Percentiles rank a stretch among this genome's conserved stretches.
Evolutionary conservation across 2,797 vertebrate genomes (phyloP).

Genomic region (Distichodus sexfasciatus): DNA sequence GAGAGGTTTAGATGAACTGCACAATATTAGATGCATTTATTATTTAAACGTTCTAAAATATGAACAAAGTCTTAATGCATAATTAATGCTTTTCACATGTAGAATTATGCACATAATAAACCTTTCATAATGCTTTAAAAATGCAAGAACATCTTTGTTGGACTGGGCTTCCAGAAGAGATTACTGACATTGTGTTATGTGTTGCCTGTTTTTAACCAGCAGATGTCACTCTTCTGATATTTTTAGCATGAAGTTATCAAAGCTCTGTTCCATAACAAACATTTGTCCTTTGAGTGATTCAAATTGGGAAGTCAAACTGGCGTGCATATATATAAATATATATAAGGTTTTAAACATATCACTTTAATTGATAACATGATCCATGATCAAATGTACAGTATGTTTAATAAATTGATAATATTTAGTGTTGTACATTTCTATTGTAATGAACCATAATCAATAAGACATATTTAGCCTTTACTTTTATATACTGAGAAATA

Average conservation of each 20-base stretch:
- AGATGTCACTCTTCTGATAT: conserved; percentile 31
- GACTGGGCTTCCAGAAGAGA: neutral
- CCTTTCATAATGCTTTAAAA: neutral
- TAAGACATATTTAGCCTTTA: no score
- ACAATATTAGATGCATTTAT: neutral
- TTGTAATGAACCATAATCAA: no score
- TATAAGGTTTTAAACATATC: no score
- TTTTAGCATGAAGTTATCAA: neutral
- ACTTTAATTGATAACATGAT: no score
- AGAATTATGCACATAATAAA: neutral
- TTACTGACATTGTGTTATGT: neutral
- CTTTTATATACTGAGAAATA: no score
- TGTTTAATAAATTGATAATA: no score
- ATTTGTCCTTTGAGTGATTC: no score
- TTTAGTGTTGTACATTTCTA: no score
- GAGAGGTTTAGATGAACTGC: neutral
- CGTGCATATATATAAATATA: no score
- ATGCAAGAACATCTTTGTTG: neutral
- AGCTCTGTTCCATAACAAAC: no score
- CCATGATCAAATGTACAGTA: no score
- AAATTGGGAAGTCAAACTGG: no score
- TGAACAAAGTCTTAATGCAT: neutral
- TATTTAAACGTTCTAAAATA: neutral
- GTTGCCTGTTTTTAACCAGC: conserved; percentile 20
- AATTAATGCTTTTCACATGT: neutral